These are phyloP conservation scores for Anguilla obscura DNA, from an alignment of 2,797 vertebrate genomes.

Conservation along the genomic window DNA sequence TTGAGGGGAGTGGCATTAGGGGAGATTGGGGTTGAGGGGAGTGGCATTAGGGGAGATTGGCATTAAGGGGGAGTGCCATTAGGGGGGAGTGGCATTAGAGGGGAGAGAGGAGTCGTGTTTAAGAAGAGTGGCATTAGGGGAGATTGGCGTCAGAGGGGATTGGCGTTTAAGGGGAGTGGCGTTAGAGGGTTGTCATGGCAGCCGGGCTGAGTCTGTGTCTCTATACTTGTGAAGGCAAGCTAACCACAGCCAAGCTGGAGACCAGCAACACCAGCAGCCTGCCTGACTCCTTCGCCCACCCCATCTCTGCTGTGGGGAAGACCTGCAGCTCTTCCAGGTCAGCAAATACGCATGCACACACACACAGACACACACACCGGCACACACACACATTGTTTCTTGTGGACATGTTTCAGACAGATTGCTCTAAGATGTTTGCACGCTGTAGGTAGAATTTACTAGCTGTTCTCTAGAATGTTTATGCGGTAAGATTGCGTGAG, in stretches of 20 bases:
- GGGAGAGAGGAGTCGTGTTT: no score
- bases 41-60: no score
- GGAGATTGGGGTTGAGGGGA: background rate
- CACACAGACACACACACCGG: background rate
- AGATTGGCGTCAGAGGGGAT: no score
- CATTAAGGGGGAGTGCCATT: no score
- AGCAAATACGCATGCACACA: background rate
- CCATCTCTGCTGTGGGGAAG: slow-evolving; percentile 86
- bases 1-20: background rate
- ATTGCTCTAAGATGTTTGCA: background rate
- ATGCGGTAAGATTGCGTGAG: slow-evolving; percentile 22
- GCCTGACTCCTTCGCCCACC: slow-evolving; percentile 80
- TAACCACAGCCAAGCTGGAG: slow-evolving; percentile 86
- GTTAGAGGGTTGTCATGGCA: background rate
- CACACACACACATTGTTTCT: background rate
- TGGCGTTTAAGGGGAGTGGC: no score
- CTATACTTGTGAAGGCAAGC: slow-evolving; percentile 59
- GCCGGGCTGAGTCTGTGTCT: background rate
- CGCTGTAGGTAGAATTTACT: slow-evolving; percentile 33
- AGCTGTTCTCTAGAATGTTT: background rate
- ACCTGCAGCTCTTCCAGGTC: slow-evolving; percentile 83
- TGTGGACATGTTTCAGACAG: background rate
- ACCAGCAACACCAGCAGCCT: slow-evolving; percentile 63
- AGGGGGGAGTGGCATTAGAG: no score
- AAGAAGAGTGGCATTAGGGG: no score